phyloP scores from a whole-genome alignment of 2,888 invertebrate species.

The Polydrusus cervinus region DNA sequence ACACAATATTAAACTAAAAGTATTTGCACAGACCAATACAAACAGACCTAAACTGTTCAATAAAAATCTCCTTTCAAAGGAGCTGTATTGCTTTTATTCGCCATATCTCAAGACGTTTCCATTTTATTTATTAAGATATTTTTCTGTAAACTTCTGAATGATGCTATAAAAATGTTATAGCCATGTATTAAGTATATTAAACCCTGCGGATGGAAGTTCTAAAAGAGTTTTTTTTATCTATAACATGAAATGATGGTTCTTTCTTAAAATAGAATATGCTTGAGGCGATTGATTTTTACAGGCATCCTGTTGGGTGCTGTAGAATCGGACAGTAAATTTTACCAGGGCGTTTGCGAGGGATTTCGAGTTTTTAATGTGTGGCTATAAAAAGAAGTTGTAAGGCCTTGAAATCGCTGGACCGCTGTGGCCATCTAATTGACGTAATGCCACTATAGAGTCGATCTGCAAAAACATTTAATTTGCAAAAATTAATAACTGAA shows the following conservation, averaged over 20 bases:
- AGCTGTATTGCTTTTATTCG: conserved; percentile 7
- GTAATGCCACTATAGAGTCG: too few relatives aligned
- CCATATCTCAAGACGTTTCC: background rate
- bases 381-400: too few relatives aligned
- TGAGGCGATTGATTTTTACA: too few relatives aligned
- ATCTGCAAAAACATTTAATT: too few relatives aligned
- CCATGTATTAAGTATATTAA: conserved; percentile 1
- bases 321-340: too few relatives aligned
- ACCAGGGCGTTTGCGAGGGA: too few relatives aligned
- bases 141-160: background rate
- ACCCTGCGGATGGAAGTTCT: background rate
- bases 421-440: too few relatives aligned
- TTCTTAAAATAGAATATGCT: background rate
- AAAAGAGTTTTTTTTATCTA: background rate
- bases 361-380: too few relatives aligned
- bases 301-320: too few relatives aligned
- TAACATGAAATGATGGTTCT: background rate
- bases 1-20: conserved; percentile 31
- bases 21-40: conserved; percentile 37
- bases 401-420: too few relatives aligned
- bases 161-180: background rate
- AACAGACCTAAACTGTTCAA: conserved; percentile 32
- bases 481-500: too few relatives aligned
- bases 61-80: conserved; percentile 25
- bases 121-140: conserved; percentile 15